A percentile compares a stretch with the other conserved stretches of the same genome.
phyloP scores from a whole-genome alignment of 2,888 invertebrate genomes.

The Amphipoea oculea region DNA sequence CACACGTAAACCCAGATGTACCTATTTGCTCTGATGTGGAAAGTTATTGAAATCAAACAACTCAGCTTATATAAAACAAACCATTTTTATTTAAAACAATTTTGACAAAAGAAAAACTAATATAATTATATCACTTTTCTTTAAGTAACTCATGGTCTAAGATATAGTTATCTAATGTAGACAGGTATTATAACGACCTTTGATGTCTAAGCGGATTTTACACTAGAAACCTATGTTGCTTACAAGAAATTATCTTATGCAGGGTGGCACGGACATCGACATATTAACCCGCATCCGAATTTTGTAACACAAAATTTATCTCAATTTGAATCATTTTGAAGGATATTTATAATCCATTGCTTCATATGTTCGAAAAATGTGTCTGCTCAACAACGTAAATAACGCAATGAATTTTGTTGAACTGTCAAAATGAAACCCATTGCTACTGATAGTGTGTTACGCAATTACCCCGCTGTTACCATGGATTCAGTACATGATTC shows the following conservation, averaged over 20 bases:
- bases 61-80: conserved; percentile 76
- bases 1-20: not conserved
- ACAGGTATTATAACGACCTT: conserved; percentile 62
- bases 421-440: too few species aligned
- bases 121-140: conserved; percentile 74
- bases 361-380: too few species aligned
- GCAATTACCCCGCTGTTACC: too few species aligned
- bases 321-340: too few species aligned
- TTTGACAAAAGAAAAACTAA: conserved; percentile 76
- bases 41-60: conserved; percentile 63
- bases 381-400: too few species aligned
- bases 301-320: too few species aligned
- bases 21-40: not conserved
- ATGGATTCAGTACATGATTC: too few species aligned
- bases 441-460: too few species aligned
- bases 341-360: too few species aligned
- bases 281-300: too few species aligned
- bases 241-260: conserved; percentile 31
- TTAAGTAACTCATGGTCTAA: conserved; percentile 83
- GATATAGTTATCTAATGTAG: conserved; percentile 68
- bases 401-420: too few species aligned
- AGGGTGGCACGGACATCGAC: too few species aligned
- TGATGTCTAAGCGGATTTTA: conserved; percentile 73
- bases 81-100: conserved; percentile 82
- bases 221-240: conserved; percentile 44